Evolutionary conservation across 2,797 vertebrate genomes (phyloP), one percentile per base, ranked within the genome.

Genomic region (Etheostoma perlongum): DNA sequence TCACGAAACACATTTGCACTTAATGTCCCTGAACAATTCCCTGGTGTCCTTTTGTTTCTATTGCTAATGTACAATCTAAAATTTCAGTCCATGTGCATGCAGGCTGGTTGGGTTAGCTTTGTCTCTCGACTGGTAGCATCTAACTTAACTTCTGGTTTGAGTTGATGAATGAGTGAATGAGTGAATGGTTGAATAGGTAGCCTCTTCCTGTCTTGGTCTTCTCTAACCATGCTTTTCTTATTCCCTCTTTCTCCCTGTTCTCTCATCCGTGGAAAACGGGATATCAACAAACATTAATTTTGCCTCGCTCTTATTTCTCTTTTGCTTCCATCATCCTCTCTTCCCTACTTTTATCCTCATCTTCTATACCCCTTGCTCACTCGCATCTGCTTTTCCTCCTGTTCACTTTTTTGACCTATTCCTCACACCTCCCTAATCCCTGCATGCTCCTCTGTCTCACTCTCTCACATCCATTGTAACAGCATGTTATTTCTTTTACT

Each of bases 211-310:
- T 76, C 55, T 86, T 62, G 71, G 71, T 46, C 72, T 71, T 82
- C 83, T 90, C 89, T 85, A 84, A 87, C 87, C 83, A 86, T 85
- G 86, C 89, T 63, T 82, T 88, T 85, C 90, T 92, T 88, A 90
- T 92, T 89, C 82, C 72, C 68, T 83, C 71, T 87, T 82, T 83
- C 74, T 84, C 80, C 78, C 86, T 92, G 91, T 92, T 83, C 88
- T 91, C 86, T 92, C 88, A 61, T 83, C 81, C 72, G 81, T 86
- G 85, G 89, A 91, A 90, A 93, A 93, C 89, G 71, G 85, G 90
- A 92, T 92, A 87, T 88, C 88, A 89, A 88, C 90, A 90, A 88
- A 88, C 90, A 74, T 85, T 89, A 81, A 79, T 85, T 86, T 59
- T 78, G 81, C 85, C 75, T 76, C 44, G 63, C 89, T 84, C 78